phyloP scores from a whole-genome alignment of 2,888 invertebrate species.

The Noctua comes region DNA sequence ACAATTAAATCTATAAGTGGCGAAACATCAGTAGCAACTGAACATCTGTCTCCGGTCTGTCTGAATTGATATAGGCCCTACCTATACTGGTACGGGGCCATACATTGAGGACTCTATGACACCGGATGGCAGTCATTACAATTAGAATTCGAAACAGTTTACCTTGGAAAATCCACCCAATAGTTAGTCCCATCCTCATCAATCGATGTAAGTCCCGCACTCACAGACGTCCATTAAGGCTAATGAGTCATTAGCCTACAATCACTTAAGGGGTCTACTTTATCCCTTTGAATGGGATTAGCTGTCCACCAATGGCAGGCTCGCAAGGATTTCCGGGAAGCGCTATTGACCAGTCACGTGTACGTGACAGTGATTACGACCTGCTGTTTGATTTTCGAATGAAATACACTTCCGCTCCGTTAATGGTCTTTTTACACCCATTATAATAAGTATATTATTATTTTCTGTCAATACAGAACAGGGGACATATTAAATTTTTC shows the following conservation, averaged over 20 bases:
- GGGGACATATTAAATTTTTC: too few relatives aligned
- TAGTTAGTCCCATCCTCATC: background rate
- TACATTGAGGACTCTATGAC: background rate
- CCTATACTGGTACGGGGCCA: too few relatives aligned
- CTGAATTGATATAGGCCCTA: background rate
- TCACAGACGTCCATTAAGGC: slow-evolving; percentile 25
- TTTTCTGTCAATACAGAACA: too few relatives aligned
- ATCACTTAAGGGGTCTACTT: slow-evolving; percentile 34
- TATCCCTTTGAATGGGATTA: slow-evolving; percentile 33
- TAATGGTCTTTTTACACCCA: too few relatives aligned
- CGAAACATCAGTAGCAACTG: background rate
- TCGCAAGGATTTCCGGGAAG: slow-evolving; percentile 1
- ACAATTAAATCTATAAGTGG: too few relatives aligned
- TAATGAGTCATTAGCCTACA: slow-evolving; percentile 40
- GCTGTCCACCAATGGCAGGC: background rate
- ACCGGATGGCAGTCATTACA: background rate
- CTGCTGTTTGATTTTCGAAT: slow-evolving; percentile 5
- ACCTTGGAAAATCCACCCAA: background rate
- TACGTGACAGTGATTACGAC: background rate
- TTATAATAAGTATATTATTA: too few relatives aligned
- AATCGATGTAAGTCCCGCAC: slow-evolving; percentile 14
- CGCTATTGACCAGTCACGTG: background rate
- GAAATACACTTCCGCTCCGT: background rate
- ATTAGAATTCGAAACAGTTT: background rate
- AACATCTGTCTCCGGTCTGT: background rate